A percentile compares a stretch with the other conserved stretches of the same genome.
These are phyloP conservation scores for Heliocidaris erythrogramma DNA, from an alignment of 35 echinoderm and acorn worm species.

Conservation along the genomic window DNA sequence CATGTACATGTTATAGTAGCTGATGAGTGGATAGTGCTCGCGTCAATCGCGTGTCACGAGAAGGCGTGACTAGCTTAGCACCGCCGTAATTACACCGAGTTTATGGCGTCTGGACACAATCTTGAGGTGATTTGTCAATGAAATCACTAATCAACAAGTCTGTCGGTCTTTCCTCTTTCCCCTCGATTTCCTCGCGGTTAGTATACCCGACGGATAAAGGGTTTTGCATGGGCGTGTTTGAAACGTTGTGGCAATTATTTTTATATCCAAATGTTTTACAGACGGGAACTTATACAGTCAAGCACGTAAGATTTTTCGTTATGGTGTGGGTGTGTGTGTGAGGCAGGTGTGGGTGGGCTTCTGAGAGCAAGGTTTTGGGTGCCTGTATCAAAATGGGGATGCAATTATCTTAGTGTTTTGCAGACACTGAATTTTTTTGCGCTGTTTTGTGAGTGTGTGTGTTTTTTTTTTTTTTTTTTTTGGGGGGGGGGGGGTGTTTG, in stretches of 20 bases:
- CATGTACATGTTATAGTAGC: neutral
- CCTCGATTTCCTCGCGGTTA: neutral
- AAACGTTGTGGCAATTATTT: neutral
- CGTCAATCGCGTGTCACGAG: neutral
- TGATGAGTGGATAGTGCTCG: neutral
- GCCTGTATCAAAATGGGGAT: neutral
- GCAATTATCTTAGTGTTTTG: neutral
- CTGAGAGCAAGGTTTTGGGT: neutral
- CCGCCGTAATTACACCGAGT: neutral
- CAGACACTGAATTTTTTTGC: too few species aligned
- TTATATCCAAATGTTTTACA: neutral
- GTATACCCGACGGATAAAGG: neutral
- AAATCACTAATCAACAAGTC: slow-evolving; percentile 18
- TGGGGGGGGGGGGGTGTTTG: too few species aligned
- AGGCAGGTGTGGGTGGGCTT: neutral
- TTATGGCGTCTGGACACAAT: neutral
- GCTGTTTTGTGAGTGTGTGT: too few species aligned
- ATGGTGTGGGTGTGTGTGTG: too few species aligned
- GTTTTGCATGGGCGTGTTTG: neutral
- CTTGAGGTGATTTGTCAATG: slow-evolving; percentile 10
- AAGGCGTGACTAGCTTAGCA: neutral
- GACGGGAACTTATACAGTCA: neutral
- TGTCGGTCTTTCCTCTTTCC: neutral
- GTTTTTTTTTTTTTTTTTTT: too few species aligned
- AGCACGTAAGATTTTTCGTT: too few species aligned